Evolutionary conservation across 2,113 vertebrate species (phyloP).

Genomic region (Pseudorasbora parva): DNA sequence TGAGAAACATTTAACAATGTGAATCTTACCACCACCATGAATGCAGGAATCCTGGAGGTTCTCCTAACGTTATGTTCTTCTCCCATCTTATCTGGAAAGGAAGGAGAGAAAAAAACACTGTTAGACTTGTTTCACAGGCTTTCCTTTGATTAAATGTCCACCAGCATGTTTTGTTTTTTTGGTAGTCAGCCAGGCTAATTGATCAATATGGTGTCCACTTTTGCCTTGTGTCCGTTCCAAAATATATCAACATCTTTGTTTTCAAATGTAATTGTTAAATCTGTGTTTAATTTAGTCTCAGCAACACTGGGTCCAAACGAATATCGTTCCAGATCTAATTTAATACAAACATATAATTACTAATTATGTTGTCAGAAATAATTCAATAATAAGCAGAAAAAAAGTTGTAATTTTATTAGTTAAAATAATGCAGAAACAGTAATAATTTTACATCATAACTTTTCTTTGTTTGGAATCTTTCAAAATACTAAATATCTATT

Average conservation of each 20-base stretch:
- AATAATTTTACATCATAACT: neutral
- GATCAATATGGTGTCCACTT: neutral
- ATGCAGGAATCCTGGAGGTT: slow-evolving; percentile 97
- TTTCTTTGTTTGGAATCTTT: neutral
- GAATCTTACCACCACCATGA: slow-evolving; percentile 98
- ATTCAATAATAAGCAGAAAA: neutral
- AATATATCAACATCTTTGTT: too few relatives aligned
- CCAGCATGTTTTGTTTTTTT: neutral
- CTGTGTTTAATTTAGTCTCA: neutral
- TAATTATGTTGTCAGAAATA: neutral
- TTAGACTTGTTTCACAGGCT: neutral
- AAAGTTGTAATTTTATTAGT: too few relatives aligned
- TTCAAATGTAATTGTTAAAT: neutral
- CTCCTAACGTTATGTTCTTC: slow-evolving; percentile 99
- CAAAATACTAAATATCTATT: too few relatives aligned
- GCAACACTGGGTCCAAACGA: neutral
- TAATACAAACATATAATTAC: neutral
- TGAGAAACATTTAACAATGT: neutral
- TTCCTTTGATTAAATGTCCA: neutral
- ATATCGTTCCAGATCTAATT: neutral
- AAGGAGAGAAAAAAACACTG: neutral
- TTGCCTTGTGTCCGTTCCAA: neutral
- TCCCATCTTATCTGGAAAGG: slow-evolving; percentile 96
- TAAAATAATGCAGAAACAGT: too few relatives aligned
- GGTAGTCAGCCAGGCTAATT: neutral